These are phyloP conservation scores for Todus mexicanus DNA, from an alignment of 2,797 vertebrate species.

Conservation along the genomic window DNA sequence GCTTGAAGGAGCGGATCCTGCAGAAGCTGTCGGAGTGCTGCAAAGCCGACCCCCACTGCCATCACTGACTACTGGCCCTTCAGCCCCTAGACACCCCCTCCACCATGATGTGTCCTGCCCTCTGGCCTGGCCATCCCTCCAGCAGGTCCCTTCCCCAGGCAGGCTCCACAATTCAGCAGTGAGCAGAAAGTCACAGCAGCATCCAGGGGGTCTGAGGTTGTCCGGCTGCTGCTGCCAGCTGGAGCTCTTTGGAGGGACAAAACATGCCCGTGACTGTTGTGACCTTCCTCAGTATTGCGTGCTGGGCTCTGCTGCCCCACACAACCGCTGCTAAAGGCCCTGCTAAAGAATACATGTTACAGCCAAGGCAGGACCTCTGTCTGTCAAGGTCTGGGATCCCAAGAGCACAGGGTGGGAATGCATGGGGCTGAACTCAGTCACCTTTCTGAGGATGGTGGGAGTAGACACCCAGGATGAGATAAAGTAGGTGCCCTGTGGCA, in stretches of 20 bases:
- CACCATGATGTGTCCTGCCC: accelerated
- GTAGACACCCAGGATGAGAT: background rate
- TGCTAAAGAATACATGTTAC: accelerated
- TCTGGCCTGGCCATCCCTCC: background rate
- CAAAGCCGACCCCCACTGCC: background rate
- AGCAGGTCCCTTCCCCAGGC: background rate
- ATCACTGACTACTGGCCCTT: background rate
- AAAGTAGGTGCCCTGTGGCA: background rate
- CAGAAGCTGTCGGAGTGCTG: constrained; percentile 74
- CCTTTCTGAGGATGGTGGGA: background rate
- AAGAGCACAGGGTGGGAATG: background rate
- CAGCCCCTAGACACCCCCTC: accelerated
- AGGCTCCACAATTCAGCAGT: accelerated
- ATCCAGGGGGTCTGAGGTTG: background rate
- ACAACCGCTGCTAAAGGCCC: accelerated
- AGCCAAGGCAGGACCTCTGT: background rate
- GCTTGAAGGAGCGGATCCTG: constrained; percentile 73
- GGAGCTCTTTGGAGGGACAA: background rate
- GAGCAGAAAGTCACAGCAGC: background rate
- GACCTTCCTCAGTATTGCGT: accelerated
- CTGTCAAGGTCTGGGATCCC: background rate
- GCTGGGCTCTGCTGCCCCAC: accelerated
- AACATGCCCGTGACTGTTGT: accelerated
- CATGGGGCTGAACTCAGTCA: background rate
- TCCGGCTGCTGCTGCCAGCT: background rate